Percentiles rank a stretch among this genome's conserved stretches.
phyloP scores from a whole-genome alignment of 2,797 vertebrate genomes.

The Falco columbarius region DNA sequence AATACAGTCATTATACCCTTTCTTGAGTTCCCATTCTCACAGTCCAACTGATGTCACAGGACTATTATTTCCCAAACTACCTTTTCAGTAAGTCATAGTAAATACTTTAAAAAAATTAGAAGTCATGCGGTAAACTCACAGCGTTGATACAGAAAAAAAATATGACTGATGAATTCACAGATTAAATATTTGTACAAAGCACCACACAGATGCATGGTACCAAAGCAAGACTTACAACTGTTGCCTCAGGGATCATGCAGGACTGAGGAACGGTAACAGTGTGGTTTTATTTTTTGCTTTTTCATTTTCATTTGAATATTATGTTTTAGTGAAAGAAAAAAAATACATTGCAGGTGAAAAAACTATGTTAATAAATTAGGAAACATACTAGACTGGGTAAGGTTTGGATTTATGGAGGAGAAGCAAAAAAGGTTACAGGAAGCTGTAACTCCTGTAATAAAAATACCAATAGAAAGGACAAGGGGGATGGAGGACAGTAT shows the following conservation, averaged over 20 bases:
- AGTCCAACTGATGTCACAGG: not conserved
- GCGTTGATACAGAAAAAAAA: not conserved
- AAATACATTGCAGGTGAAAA: not conserved
- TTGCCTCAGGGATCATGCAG: not conserved
- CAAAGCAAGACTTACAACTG: not conserved
- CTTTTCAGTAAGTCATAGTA: not conserved
- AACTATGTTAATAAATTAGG: not conserved
- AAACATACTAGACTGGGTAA: not conserved
- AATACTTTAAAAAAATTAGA: not conserved
- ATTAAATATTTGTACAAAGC: not conserved
- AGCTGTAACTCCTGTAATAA: not conserved
- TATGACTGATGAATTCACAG: not conserved
- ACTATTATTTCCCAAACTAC: not conserved
- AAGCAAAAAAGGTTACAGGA: not conserved
- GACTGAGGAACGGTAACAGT: not conserved
- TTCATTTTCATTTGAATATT: not conserved
- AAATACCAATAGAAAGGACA: not conserved
- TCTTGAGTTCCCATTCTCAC: not conserved
- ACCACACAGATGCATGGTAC: not conserved
- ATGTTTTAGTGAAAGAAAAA: not conserved
- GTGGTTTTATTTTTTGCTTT: not conserved
- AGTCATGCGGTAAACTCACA: not conserved
- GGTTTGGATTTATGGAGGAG: not conserved
- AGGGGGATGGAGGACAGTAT: not conserved
- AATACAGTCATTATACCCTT: not conserved